Base-by-base conservation (phyloP, 2,113 vertebrate species). In the Albula glossodonta region DNA sequence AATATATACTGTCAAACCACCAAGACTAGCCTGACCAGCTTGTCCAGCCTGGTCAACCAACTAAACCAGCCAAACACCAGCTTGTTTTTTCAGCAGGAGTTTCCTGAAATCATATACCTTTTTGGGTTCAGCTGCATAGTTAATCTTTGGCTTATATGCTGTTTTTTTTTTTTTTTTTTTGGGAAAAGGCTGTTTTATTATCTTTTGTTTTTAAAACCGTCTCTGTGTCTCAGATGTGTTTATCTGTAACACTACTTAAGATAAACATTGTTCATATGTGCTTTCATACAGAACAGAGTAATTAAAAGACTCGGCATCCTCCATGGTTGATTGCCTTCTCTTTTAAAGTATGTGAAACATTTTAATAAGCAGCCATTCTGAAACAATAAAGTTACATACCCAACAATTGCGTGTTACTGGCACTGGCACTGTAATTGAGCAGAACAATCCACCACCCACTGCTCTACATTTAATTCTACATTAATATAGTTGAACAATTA, bases 261-360 rank as follows among this genome's bases (percentile, higher is more conserved):
- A 87, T 49, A 88, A 88, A 84, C n/a, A 84, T 52, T 85, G 85
- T 70, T 89, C 84, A 19, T 74, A 77, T 84, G 56, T 57, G 82
- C 87, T 83, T 84, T 91, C 78, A 63, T 70, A 84, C 51, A 86
- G 85, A 87, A 63, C 25, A 9, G 31, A 63, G 89, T 94, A 92
- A 92, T 94, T 92, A 90, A 88, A 89, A 88, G 89, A 81, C 51
- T 0, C 8, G 82, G 78, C 52, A 83, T 91, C 31, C 87, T 85
- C 84, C 89, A 92, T 91, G 88, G 91, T 93, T 93, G 93, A 92
- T 91, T 84, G 84, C 82, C 86, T 84, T 82, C 89, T 89, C 91
- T 93, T 90, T 87, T 90, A 90, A 90, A 88, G 90, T 89, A 60
- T 48, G 80, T 91, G 80, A 87, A 78, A 12, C 87, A 91, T 91